Conservation (phyloP, 2,113 vertebrate species). For the Xiphorhynchus elegans region DNA sequence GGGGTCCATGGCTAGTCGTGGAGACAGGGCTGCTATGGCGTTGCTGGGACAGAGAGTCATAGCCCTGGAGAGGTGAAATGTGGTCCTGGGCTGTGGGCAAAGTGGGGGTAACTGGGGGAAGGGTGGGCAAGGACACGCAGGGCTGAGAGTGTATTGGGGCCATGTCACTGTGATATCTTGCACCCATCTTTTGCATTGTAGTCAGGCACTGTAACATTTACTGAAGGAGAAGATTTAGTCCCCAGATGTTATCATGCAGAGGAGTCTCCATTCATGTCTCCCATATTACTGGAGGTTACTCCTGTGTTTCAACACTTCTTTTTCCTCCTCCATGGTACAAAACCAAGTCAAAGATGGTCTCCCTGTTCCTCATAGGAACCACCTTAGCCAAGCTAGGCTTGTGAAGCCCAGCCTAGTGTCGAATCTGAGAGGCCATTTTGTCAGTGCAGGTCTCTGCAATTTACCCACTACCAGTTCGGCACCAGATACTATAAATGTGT, state of each 20-base stretch:
- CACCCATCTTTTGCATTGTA: not conserved
- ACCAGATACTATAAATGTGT: not conserved
- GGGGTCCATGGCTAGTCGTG: too few relatives aligned
- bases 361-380: not conserved
- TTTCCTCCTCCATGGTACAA: not conserved
- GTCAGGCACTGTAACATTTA: not conserved
- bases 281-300: too few relatives aligned
- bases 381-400: not conserved
- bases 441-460: fast-evolving
- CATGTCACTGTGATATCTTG: not conserved
- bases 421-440: not conserved
- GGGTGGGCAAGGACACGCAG: not conserved
- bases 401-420: not conserved
- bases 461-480: not conserved
- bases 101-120: fast-evolving
- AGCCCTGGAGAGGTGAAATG: not conserved
- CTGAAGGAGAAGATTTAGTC: not conserved
- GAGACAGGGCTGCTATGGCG: fast-evolving
- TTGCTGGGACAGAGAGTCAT: not conserved
- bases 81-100: fast-evolving
- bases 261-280: not conserved
- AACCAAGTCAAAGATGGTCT: not conserved
- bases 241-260: not conserved
- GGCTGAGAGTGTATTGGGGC: fast-evolving
- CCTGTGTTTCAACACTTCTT: not conserved